Evolutionary conservation across 2,888 invertebrate species (phyloP), one percentile per base, ranked within the genome.

Genomic region (Augochlorella aurata): DNA sequence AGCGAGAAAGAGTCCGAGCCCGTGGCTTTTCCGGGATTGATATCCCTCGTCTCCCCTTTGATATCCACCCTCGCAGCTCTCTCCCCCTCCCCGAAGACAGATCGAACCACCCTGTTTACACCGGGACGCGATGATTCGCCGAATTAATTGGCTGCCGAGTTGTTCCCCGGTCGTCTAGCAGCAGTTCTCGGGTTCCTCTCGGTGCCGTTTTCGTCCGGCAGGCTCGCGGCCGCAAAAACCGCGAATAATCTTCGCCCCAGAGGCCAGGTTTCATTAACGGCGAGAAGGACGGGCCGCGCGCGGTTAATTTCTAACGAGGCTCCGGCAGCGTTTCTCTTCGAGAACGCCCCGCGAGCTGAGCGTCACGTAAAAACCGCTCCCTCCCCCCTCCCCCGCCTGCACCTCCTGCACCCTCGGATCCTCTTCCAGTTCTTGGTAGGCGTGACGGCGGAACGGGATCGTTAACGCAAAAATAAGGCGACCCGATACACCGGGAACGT

Each of bases 1-100:
- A 78, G 52, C 73, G 83, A 75, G 81, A 77, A 85, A 77, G 87
- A 87, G 88, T 86, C 84, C 85, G 86, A 87, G 89, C 87, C 52
- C 87, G 89, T 89, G 89, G 89, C 89, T 89, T 87, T 81, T 89
- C 83, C 85, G 81, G 91, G 92, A 92, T 91, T 92, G 93, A 93
- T 93, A 93, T 92, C 92, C 92, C 92, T 91, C 90, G 91, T 90
- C 90, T 92, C 90, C 89, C 91, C 91, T 92, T 92, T 93, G 93
- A 93, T 93, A 93, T 92, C 90, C 89, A 91, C 87, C 89, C 88
- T 86, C 77, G 84, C 66, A 7, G 21, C 21, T 58, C 58, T 14
- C 58, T 76, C 18, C 79, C 47, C 75, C 78, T 63, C 82, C 58
- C 85, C 73, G 73, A 90, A 91, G 91, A 91, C 90, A 88, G 91